Evolutionary conservation across 2,797 vertebrate genomes (phyloP).

Genomic region (Arrhamphus sclerolepis): DNA sequence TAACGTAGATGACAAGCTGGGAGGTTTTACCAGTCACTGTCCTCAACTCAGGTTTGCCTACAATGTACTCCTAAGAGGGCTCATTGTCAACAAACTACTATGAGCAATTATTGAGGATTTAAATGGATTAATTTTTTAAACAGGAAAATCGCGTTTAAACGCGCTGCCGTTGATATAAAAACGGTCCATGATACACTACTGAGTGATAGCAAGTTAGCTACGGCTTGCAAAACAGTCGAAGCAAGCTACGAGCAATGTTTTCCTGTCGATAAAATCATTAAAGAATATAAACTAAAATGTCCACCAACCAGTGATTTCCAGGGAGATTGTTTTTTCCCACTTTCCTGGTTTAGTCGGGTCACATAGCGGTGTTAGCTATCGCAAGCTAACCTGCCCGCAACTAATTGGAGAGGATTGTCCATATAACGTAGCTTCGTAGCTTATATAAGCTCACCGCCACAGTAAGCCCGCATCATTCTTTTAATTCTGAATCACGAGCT

Average conservation of each 20-base stretch:
- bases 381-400: slow-evolving; percentile 59
- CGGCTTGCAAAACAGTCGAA: background rate
- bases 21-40: too few species aligned
- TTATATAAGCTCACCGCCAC: slow-evolving; percentile 37
- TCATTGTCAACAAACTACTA: too few species aligned
- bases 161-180: too few species aligned
- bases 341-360: slow-evolving; percentile 49
- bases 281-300: slow-evolving; percentile 3
- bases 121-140: too few species aligned
- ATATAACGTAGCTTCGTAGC: slow-evolving; percentile 44
- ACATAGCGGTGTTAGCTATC: slow-evolving; percentile 67
- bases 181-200: too few species aligned
- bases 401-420: slow-evolving; percentile 56
- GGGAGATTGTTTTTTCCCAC: slow-evolving; percentile 48
- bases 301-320: slow-evolving; percentile 60
- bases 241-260: background rate
- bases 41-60: too few species aligned
- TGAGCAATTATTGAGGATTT: too few species aligned
- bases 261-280: background rate
- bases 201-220: slow-evolving; percentile 20
- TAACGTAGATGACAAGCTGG: too few species aligned
- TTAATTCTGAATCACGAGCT: slow-evolving; percentile 16
- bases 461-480: background rate
- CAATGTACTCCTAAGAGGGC: too few species aligned
- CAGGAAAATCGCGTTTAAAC: too few species aligned